Evolutionary conservation across 2,888 invertebrate species (phyloP).

Genomic region (Ochropleura leucogaster): DNA sequence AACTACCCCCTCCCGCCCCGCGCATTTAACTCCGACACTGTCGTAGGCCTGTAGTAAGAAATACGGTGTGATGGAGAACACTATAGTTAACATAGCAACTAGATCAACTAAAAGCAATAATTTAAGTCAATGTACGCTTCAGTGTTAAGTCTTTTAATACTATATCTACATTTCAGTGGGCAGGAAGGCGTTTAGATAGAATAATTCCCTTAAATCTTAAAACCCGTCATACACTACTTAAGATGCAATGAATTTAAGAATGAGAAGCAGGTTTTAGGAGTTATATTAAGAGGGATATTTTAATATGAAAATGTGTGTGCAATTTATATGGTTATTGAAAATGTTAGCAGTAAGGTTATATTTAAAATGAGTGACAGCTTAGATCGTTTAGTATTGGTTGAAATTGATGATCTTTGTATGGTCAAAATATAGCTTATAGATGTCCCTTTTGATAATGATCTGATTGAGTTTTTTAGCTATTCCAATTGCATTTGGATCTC

Average conservation of each 20-base stretch:
- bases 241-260: conserved; percentile 32
- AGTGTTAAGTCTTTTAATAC: background rate
- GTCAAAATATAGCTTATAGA: background rate
- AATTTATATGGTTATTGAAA: conserved; percentile 41
- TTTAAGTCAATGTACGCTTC: conserved; percentile 11
- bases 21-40: background rate
- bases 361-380: conserved; percentile 14
- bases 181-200: conserved; percentile 62
- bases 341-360: conserved; percentile 28
- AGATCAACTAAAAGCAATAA: conserved; percentile 16
- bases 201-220: conserved; percentile 51
- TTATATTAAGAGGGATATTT: conserved; percentile 49
- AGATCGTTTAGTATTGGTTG: conserved; percentile 10
- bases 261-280: conserved; percentile 11
- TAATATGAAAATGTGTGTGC: conserved; percentile 33
- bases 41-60: background rate
- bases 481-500: conserved; percentile 35
- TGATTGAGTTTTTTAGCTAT: conserved; percentile 17
- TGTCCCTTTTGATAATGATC: conserved; percentile 15
- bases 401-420: background rate
- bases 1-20: background rate
- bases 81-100: background rate
- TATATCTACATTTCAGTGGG: conserved; percentile 42
- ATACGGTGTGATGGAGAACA: background rate
- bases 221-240: conserved; percentile 66